A percentile compares a stretch with the other conserved stretches of the same genome.
Conservation (phyloP, 1,140 invertebrate genomes). For the Luehdorfia chinensis region DNA sequence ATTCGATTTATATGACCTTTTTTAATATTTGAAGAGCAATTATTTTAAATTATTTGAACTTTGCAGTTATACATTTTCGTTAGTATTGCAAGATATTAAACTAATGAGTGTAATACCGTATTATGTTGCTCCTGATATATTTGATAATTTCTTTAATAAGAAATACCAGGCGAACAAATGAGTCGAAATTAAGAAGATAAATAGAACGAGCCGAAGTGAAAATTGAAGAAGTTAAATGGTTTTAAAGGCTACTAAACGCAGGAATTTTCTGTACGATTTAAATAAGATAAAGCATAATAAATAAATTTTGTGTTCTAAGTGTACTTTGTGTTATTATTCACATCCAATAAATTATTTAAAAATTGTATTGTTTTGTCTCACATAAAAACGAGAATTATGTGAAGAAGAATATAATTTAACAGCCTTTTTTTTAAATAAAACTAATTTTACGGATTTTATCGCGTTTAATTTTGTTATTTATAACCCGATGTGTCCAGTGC, state of each 20-base stretch:
- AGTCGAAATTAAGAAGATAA: conserved; percentile 67
- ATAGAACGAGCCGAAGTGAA: neutral
- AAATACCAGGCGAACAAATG: conserved; percentile 61
- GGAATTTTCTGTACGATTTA: neutral
- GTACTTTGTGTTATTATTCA: conserved; percentile 16
- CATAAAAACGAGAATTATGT: too few relatives aligned
- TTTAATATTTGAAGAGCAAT: too few relatives aligned
- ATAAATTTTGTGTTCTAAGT: conserved; percentile 22
- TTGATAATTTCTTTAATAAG: conserved; percentile 45
- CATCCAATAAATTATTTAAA: neutral
- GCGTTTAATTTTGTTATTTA: too few relatives aligned
- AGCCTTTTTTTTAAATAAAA: too few relatives aligned
- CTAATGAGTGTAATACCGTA: neutral
- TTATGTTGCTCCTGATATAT: neutral
- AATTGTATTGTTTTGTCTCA: too few relatives aligned
- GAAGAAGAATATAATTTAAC: too few relatives aligned
- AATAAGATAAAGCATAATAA: conserved; percentile 12
- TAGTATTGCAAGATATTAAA: too few relatives aligned
- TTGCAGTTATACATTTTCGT: too few relatives aligned
- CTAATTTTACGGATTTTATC: too few relatives aligned
- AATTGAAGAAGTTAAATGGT: neutral
- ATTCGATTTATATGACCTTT: too few relatives aligned
- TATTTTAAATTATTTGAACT: too few relatives aligned
- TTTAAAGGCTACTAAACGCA: conserved; percentile 9
- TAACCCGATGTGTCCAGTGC: too few relatives aligned